Percentiles rank a stretch among this genome's conserved stretches.
Evolutionary conservation across 2,113 vertebrate genomes (phyloP).

Genomic region (Eudorcas thomsonii): DNA sequence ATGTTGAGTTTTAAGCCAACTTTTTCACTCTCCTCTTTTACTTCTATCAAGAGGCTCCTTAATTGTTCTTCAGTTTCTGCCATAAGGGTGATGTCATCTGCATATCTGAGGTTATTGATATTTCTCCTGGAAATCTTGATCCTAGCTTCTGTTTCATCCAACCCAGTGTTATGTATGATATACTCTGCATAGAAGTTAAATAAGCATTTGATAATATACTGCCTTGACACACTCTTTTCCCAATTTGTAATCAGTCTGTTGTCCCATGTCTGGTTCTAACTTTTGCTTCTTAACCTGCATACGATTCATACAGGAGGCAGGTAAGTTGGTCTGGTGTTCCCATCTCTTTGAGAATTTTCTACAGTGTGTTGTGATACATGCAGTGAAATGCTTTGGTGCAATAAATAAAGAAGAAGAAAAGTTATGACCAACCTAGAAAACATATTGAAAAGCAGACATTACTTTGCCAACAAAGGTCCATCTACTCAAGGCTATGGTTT

Average conservation of each 20-base stretch:
- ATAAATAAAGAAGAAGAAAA: background rate
- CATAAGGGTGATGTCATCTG: background rate
- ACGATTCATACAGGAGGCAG: background rate
- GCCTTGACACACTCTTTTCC: background rate
- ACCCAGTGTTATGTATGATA: background rate
- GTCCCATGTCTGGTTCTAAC: background rate
- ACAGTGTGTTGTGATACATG: background rate
- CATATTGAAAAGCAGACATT: too few relatives aligned
- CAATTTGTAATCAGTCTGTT: rapidly evolving
- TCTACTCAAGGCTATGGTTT: too few relatives aligned
- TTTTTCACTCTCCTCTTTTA: background rate
- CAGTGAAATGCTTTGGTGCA: background rate
- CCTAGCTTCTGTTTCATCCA: background rate
- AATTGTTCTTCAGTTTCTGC: background rate
- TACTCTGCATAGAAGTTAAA: background rate
- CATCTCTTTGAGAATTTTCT: background rate
- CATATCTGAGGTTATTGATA: background rate
- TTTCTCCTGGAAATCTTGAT: background rate
- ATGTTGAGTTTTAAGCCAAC: background rate
- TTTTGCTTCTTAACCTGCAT: background rate
- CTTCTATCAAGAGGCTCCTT: background rate
- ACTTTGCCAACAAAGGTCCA: too few relatives aligned
- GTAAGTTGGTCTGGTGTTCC: background rate
- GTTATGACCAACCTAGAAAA: too few relatives aligned
- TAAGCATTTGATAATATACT: background rate